phyloP scores from a whole-genome alignment of 2,113 vertebrate species.

The Ciconia maguari region DNA sequence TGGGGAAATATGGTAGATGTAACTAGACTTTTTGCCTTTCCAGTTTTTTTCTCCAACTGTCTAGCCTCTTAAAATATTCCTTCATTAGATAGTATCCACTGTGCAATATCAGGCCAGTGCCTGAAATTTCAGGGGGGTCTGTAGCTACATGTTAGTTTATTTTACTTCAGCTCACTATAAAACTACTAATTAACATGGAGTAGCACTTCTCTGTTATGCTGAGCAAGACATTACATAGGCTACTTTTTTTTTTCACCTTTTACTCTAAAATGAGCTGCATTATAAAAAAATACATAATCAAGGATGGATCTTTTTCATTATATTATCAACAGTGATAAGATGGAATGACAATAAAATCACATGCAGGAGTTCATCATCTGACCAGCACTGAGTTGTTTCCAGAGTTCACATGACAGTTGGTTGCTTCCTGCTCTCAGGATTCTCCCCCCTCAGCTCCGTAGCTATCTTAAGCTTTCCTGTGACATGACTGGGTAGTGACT shows the following conservation, averaged over 20 bases:
- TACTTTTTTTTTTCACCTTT: neutral
- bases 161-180: neutral
- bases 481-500: neutral
- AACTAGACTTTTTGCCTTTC: neutral
- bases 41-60: neutral
- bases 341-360: neutral
- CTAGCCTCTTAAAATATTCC: constrained; percentile 38
- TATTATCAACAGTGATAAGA: neutral
- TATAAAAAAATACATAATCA: neutral
- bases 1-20: neutral
- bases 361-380: neutral
- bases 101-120: neutral
- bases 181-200: neutral
- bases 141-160: neutral
- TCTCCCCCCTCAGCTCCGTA: neutral
- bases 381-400: neutral
- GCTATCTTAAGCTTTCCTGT: neutral
- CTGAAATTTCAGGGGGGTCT: neutral
- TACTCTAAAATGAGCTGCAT: neutral
- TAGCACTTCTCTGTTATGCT: neutral
- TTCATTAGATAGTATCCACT: neutral
- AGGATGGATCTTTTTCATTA: neutral
- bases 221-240: neutral
- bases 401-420: neutral
- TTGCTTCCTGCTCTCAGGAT: neutral